Evolutionary conservation across 35 echinoderm and acorn worm genomes (phyloP), one percentile per base, ranked within the genome.

Genomic region (Ophioderma brevispina): DNA sequence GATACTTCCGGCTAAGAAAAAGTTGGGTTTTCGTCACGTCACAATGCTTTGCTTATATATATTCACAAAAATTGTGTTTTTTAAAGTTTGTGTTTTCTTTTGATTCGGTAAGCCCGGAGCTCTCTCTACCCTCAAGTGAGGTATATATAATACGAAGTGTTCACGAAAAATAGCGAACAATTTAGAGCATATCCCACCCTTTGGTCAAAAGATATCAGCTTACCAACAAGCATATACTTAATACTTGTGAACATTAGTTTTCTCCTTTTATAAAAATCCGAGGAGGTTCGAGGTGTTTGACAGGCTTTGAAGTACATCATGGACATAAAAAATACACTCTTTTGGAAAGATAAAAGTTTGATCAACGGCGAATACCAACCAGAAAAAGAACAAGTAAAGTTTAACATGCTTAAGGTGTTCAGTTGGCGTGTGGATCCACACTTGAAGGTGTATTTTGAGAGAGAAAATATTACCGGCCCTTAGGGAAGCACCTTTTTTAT

Each of bases 351-450:
- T n/a, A n/a, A n/a, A n/a, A n/a, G n/a, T n/a, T n/a, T n/a, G n/a
- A n/a, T n/a, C 8, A 52, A 52, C 21, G 21, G 8, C 21, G 46
- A 52, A 52, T 70, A 70, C 59, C 59, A 70, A 25, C 59, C 1
- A 70, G n/a, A 70, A 70, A 70, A 70, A 70, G 59, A 70, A 70
- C 59, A 70, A 25, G 59, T 30, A 70, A 70, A 70, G 59, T 70
- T 70, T 18, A 70, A 70, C 17, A 30, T 70, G 59, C 59, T 70
- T 70, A 18, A 70, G 59, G 59, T 30, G 59, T 70, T 15, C n/a
- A n/a, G n/a, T n/a, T 18, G 59, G 28, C 59, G 15, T 70, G 59
- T 30, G 59, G 59, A 70, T 70, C 59, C 59, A 70, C 15, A 8
- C 59, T 30, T 70, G 10, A 70, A 70, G 59, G 59, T 6, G 28